These are phyloP conservation scores for Dicyrtomina minuta DNA, from an alignment of 2,888 invertebrate species.

Conservation along the genomic window DNA sequence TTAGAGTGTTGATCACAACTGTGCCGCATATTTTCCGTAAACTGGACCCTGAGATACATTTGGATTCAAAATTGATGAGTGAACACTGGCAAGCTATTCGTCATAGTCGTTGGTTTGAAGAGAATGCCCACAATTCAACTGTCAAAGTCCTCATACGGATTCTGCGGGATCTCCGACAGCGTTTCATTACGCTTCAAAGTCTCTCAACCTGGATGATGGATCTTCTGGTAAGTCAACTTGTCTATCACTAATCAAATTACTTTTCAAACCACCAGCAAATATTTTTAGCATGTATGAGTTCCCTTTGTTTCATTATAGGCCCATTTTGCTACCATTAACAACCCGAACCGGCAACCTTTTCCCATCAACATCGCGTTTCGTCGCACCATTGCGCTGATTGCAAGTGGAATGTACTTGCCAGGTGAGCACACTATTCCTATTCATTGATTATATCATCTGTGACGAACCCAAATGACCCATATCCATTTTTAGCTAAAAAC, in stretches of 20 bases:
- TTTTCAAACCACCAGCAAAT: no score
- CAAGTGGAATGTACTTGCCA: constrained; percentile 92
- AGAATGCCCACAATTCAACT: constrained; percentile 94
- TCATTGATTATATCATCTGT: not conserved
- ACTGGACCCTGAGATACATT: constrained; percentile 80
- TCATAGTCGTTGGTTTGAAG: constrained; percentile 96
- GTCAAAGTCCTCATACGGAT: constrained; percentile 92
- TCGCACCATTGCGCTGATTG: constrained; percentile 83
- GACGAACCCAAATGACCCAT: no score
- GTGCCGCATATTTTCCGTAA: constrained; percentile 88
- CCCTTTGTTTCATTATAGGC: constrained; percentile 1
- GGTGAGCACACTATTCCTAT: constrained; percentile 65
- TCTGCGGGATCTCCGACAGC: constrained; percentile 83
- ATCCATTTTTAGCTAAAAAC: no score
- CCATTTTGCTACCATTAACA: constrained; percentile 81
- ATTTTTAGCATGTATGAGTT: no score
- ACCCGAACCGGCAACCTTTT: constrained; percentile 86
- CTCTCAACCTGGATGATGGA: constrained; percentile 97
- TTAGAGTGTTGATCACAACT: constrained; percentile 88
- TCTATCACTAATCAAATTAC: not conserved
- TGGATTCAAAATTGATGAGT: constrained; percentile 72
- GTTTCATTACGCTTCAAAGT: constrained; percentile 87
- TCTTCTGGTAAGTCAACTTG: constrained; percentile 65
- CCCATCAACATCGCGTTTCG: constrained; percentile 89
- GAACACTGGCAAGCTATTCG: constrained; percentile 90